Evolutionary conservation across 2,888 invertebrate species (phyloP).

Genomic region (Diarsia dahlii): DNA sequence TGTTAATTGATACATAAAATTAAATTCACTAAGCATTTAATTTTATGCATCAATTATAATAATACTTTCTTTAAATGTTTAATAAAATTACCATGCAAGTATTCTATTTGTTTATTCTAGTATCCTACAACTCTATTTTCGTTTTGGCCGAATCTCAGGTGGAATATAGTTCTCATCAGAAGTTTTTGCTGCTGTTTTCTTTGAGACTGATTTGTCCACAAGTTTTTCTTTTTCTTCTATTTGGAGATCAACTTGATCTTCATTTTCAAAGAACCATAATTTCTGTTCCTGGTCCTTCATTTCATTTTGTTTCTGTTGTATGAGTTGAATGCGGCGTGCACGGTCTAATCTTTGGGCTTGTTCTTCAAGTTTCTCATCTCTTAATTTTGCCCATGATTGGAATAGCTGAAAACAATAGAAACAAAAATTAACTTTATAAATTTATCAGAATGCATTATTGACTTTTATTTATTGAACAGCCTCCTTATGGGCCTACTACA

Average conservation of each 20-base stretch:
- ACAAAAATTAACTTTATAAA: background rate
- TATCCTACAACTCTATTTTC: constrained; percentile 70
- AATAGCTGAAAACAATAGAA: constrained; percentile 85
- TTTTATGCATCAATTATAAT: background rate
- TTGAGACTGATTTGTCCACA: constrained; percentile 74
- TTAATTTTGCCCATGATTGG: constrained; percentile 90
- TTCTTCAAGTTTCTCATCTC: constrained; percentile 90
- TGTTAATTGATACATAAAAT: background rate
- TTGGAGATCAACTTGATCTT: constrained; percentile 93
- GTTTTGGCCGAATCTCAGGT: constrained; percentile 91
- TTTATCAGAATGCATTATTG: no score
- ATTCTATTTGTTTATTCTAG: constrained; percentile 41
- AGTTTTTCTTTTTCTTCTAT: constrained; percentile 91
- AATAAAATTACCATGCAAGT: constrained; percentile 39
- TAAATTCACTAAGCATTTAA: background rate
- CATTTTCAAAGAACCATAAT: constrained; percentile 95
- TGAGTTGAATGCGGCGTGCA: constrained; percentile 84
- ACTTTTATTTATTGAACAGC: background rate
- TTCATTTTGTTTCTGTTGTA: constrained; percentile 89
- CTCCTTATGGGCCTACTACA: no score
- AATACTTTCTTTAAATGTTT: constrained; percentile 12
- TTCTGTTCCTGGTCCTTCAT: constrained; percentile 91
- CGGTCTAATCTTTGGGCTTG: constrained; percentile 91
- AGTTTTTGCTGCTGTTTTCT: constrained; percentile 86
- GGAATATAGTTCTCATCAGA: constrained; percentile 93